Conservation (phyloP, 2,797 vertebrate species). For the Tauraco hartlaubi region DNA sequence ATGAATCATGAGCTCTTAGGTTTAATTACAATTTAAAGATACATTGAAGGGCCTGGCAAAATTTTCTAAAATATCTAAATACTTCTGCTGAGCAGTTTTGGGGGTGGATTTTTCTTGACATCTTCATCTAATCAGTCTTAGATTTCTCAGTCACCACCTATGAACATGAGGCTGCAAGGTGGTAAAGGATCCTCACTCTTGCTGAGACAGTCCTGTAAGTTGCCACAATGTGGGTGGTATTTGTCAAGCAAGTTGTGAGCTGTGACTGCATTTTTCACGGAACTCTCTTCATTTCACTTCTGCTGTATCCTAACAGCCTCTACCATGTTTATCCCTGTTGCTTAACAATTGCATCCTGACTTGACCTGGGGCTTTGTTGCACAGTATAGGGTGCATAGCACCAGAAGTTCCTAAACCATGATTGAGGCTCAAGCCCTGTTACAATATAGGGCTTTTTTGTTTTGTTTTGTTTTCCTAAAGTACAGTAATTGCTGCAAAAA, state of each 20-base stretch:
- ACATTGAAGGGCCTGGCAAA: neutral
- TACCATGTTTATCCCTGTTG: neutral
- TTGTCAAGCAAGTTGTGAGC: neutral
- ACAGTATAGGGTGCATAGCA: neutral
- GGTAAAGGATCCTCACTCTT: neutral
- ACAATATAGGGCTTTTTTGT: neutral
- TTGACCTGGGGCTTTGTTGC: rapidly evolving
- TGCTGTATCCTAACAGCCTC: neutral
- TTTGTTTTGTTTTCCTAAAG: neutral
- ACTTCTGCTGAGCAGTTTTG: neutral
- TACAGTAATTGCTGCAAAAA: neutral
- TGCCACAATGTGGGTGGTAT: neutral
- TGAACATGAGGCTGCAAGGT: neutral
- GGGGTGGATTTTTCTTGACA: neutral
- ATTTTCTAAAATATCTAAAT: neutral
- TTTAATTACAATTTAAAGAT: neutral
- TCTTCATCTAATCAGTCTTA: neutral
- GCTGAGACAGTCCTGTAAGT: neutral
- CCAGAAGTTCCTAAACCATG: neutral
- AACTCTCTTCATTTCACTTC: neutral
- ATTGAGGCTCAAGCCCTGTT: neutral
- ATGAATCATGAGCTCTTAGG: rapidly evolving
- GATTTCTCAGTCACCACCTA: neutral
- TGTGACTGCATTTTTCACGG: neutral
- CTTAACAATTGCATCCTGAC: neutral